Evolutionary conservation across 2,888 invertebrate species (phyloP).

Genomic region (Dynastes tityus): DNA sequence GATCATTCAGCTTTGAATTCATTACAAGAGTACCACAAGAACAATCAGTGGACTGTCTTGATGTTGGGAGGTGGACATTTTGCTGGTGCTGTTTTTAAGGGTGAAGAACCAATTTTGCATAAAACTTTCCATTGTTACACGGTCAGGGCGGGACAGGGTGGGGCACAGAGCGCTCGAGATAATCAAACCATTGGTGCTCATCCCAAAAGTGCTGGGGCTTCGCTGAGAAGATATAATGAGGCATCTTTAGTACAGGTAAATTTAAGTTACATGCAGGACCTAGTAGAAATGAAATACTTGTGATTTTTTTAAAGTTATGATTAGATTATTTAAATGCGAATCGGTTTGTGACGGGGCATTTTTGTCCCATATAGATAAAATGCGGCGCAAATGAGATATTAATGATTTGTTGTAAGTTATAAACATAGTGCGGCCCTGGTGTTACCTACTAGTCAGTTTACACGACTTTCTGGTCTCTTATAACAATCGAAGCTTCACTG

Average conservation of each 20-base stretch:
- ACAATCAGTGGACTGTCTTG: slow-evolving; percentile 79
- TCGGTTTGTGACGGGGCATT: neutral
- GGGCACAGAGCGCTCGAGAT: slow-evolving; percentile 81
- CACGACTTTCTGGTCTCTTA: too few species aligned
- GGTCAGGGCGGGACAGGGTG: slow-evolving; percentile 87
- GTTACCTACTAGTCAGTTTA: too few species aligned
- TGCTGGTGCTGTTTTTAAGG: slow-evolving; percentile 81
- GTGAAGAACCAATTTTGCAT: slow-evolving; percentile 74
- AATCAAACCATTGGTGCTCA: slow-evolving; percentile 74
- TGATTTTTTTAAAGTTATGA: neutral
- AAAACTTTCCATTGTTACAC: slow-evolving; percentile 92
- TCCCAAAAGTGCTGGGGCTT: slow-evolving; percentile 87
- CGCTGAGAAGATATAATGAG: slow-evolving; percentile 86
- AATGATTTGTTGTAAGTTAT: neutral
- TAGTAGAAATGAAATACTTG: too few species aligned
- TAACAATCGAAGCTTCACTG: neutral
- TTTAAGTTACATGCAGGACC: too few species aligned
- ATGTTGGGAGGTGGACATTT: slow-evolving; percentile 91
- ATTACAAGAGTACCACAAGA: slow-evolving; percentile 64
- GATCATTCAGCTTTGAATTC: slow-evolving; percentile 57
- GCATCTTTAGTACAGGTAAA: slow-evolving; percentile 80
- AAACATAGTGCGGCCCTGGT: too few species aligned
- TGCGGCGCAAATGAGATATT: neutral
- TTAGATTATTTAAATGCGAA: neutral
- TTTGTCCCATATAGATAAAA: neutral